phyloP scores from a whole-genome alignment of 2,888 invertebrate genomes.

The Archips xylosteana region DNA sequence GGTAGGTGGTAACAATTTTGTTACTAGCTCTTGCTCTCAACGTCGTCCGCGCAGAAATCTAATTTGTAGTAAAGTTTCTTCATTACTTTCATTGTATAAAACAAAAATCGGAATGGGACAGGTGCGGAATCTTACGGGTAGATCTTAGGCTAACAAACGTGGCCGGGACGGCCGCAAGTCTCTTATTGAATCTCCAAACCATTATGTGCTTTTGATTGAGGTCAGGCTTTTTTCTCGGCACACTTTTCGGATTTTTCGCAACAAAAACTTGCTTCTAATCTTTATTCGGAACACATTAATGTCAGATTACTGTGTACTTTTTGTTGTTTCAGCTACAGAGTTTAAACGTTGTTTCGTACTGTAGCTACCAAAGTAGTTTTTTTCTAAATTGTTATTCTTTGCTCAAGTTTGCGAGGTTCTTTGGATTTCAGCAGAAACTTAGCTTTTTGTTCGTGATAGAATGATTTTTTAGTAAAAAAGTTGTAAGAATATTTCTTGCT shows the following conservation, averaged over 20 bases:
- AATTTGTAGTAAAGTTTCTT: no score
- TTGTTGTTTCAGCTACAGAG: slow-evolving; percentile 18
- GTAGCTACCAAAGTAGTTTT: not conserved
- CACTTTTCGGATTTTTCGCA: slow-evolving; percentile 37
- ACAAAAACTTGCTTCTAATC: slow-evolving; percentile 41
- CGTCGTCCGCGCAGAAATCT: no score
- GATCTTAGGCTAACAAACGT: no score
- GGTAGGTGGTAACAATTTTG: no score
- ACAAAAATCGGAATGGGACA: no score
- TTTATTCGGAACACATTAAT: slow-evolving; percentile 41
- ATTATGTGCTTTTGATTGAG: slow-evolving; percentile 54
- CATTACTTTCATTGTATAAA: no score
- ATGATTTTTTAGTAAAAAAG: not conserved
- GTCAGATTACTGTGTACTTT: slow-evolving; percentile 35
- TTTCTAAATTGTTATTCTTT: not conserved
- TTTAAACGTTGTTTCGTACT: not conserved
- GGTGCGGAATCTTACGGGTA: no score
- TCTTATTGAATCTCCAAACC: slow-evolving; percentile 46
- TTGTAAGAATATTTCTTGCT: no score
- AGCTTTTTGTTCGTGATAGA: not conserved
- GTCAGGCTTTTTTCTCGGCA: slow-evolving; percentile 36
- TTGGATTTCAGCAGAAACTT: not conserved
- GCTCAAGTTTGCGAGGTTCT: not conserved
- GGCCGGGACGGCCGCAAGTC: slow-evolving; percentile 23
- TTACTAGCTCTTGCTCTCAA: no score